Percentiles rank a stretch among this genome's conserved stretches.
phyloP scores from a whole-genome alignment of 2,797 vertebrate species.

The Phrynocephalus forsythii region DNA sequence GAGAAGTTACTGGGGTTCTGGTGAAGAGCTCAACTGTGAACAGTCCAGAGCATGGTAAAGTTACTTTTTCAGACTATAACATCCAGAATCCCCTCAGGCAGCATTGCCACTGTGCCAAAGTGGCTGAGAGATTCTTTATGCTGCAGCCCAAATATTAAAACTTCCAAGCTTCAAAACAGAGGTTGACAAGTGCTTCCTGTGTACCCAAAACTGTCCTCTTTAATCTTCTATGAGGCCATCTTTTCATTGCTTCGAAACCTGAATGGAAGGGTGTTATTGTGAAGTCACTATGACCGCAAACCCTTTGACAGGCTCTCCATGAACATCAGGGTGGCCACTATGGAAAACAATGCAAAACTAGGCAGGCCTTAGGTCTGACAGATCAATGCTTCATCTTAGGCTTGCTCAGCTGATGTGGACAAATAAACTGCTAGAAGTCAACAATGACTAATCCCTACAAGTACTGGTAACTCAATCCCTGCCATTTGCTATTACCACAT shows the following conservation, averaged over 20 bases:
- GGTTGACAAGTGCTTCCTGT: not conserved
- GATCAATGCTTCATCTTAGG: not conserved
- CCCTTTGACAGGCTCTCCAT: not conserved
- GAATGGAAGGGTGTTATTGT: not conserved
- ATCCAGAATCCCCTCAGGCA: too few species aligned
- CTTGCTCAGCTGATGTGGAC: not conserved
- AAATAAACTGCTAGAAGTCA: constrained; percentile 19
- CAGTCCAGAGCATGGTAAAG: too few species aligned
- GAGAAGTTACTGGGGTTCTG: not conserved
- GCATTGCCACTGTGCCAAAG: too few species aligned
- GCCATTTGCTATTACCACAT: not conserved
- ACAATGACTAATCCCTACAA: rapidly evolving
- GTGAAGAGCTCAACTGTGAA: not conserved
- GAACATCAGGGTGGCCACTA: too few species aligned
- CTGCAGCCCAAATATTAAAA: too few species aligned
- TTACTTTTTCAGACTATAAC: too few species aligned
- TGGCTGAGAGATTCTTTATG: too few species aligned
- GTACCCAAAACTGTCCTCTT: not conserved
- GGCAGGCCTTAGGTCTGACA: not conserved
- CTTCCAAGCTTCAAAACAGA: too few species aligned
- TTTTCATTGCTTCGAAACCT: not conserved
- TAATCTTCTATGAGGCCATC: not conserved
- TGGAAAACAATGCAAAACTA: not conserved
- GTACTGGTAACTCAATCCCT: not conserved
- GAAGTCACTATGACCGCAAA: not conserved